These are phyloP conservation scores for Cantharis rufa DNA, from an alignment of 2,888 invertebrate species.

Conservation along the genomic window DNA sequence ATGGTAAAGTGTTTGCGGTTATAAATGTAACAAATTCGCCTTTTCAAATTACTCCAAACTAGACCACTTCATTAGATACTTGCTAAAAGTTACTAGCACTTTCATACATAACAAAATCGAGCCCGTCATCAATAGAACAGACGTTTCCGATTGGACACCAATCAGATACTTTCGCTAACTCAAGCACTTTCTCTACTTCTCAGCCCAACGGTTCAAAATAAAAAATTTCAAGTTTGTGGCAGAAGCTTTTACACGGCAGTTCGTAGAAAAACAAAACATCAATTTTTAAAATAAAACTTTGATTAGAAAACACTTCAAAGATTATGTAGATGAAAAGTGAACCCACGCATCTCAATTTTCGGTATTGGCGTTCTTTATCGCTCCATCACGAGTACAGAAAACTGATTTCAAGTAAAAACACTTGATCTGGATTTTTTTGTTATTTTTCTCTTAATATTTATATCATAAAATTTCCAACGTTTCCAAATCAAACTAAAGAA, in stretches of 20 bases:
- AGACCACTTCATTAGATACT: background rate
- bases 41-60: background rate
- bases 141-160: background rate
- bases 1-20: background rate
- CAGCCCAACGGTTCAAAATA: background rate
- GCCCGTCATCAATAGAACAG: background rate
- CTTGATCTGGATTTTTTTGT: background rate
- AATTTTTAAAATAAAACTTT: background rate
- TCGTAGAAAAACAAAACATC: background rate
- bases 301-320: background rate
- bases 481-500: background rate
- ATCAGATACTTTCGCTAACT: background rate
- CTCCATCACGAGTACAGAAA: background rate
- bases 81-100: background rate
- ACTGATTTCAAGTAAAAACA: background rate
- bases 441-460: background rate
- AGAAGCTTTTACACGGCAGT: background rate
- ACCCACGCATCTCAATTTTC: background rate
- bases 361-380: background rate
- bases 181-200: background rate
- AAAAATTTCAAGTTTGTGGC: background rate
- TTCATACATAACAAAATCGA: background rate
- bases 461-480: background rate
- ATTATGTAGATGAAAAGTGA: background rate
- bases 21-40: background rate